These are phyloP conservation scores for Camelus dromedarius DNA, from an alignment of 2,113 vertebrate genomes.

Conservation along the genomic window DNA sequence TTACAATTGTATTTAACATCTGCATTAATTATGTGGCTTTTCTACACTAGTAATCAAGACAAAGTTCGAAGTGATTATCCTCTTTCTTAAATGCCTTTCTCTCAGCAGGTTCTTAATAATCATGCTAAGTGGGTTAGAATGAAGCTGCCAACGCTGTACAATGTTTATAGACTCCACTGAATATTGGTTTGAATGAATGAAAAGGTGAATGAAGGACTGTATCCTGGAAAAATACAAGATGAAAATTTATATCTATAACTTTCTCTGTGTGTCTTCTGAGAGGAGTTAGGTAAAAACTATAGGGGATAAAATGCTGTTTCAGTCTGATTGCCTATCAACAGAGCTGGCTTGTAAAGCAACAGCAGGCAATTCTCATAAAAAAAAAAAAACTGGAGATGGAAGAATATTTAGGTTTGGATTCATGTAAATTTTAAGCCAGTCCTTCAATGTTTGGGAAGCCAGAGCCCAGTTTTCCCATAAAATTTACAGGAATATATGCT, in stretches of 20 bases:
- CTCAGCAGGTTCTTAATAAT: not conserved
- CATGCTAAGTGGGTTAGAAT: not conserved
- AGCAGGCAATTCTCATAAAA: not conserved
- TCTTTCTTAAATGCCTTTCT: not conserved
- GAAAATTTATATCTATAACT: not conserved
- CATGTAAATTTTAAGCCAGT: not conserved
- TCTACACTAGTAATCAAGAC: not conserved
- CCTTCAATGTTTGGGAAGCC: not conserved
- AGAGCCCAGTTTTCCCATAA: not conserved
- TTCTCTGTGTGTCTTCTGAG: not conserved
- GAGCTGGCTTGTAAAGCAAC: not conserved
- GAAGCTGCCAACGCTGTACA: not conserved
- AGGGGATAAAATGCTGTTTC: not conserved
- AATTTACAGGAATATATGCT: not conserved
- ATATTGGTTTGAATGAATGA: not conserved
- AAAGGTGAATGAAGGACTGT: not conserved
- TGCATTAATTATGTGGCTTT: not conserved
- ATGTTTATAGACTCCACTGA: not conserved
- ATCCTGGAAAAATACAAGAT: not conserved
- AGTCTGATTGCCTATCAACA: not conserved
- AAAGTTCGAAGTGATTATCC: not conserved
- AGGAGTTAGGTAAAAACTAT: not conserved
- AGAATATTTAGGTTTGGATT: not conserved
- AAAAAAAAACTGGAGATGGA: not conserved
- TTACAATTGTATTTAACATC: constrained; percentile 45